phyloP scores from a whole-genome alignment of 1,140 invertebrate genomes.

The Adoxophyes honmai region DNA sequence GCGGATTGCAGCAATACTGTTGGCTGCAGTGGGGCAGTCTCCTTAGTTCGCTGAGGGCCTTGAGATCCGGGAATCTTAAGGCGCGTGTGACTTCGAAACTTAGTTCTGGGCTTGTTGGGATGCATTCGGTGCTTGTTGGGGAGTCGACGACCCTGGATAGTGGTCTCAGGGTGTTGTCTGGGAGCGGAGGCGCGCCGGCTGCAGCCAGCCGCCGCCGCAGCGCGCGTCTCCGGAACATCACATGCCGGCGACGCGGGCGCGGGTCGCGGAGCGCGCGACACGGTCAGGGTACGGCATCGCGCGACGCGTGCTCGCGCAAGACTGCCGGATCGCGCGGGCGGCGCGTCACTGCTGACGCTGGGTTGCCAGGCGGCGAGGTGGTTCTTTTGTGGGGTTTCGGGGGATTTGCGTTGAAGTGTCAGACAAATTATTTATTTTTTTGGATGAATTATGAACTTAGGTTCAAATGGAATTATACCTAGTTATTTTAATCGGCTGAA shows the following conservation, averaged over 20 bases:
- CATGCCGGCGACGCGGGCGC: constrained; percentile 58
- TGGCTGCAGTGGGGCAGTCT: constrained; percentile 82
- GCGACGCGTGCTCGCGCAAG: constrained; percentile 45
- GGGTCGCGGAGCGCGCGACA: constrained; percentile 41
- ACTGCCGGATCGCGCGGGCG: constrained; percentile 36
- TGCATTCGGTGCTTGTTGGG: constrained; percentile 45
- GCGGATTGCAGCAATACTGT: constrained; percentile 87
- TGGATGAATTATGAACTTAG: too few relatives aligned
- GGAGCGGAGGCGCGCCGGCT: constrained; percentile 48
- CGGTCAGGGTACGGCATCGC: constrained; percentile 39
- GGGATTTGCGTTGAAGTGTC: too few relatives aligned
- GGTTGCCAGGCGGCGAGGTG: constrained; percentile 17
- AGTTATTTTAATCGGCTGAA: too few relatives aligned
- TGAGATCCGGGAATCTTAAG: constrained; percentile 86
- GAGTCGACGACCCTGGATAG: constrained; percentile 53
- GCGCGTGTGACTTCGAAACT: constrained; percentile 73
- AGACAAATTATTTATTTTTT: too few relatives aligned
- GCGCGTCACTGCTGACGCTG: constrained; percentile 30
- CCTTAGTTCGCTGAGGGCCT: constrained; percentile 80
- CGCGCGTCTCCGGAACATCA: constrained; percentile 71
- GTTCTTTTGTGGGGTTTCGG: too few relatives aligned
- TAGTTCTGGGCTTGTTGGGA: constrained; percentile 38
- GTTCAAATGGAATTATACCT: too few relatives aligned
- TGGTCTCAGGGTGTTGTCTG: constrained; percentile 48
- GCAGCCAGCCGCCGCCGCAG: constrained; percentile 65